A percentile compares a stretch with the other conserved stretches of the same genome.
Evolutionary conservation across 2,113 vertebrate genomes (phyloP).

Genomic region (Colius striatus): DNA sequence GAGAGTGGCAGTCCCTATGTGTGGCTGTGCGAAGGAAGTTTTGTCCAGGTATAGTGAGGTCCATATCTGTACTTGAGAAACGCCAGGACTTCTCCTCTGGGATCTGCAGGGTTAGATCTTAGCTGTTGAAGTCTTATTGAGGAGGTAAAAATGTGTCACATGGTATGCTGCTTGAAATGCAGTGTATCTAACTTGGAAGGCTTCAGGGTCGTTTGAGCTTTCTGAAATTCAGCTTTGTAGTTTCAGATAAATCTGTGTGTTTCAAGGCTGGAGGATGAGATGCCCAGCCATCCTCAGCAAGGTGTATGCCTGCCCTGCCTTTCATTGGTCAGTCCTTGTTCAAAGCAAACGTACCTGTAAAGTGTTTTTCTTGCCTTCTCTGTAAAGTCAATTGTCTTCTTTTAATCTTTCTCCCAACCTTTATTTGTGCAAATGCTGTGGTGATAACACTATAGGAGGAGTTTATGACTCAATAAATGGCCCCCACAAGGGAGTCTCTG

Average conservation of each 20-base stretch:
- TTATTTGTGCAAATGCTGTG: constrained; percentile 45
- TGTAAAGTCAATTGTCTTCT: not conserved
- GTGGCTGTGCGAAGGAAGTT: not conserved
- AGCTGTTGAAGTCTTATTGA: not conserved
- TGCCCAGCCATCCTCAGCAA: not conserved
- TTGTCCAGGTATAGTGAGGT: not conserved
- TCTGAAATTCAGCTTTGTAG: not conserved
- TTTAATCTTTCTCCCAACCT: not conserved
- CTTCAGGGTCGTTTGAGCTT: not conserved
- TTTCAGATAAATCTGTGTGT: constrained; percentile 2
- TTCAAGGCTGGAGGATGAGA: not conserved
- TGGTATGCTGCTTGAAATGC: not conserved
- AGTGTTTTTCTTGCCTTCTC: not conserved
- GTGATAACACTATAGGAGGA: constrained; percentile 45
- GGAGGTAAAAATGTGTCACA: not conserved
- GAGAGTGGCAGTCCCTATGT: not conserved
- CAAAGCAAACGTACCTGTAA: not conserved
- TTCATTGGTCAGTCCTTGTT: accelerated
- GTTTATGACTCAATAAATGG: constrained; percentile 68
- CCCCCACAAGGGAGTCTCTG: constrained; percentile 30
- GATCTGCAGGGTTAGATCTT: not conserved
- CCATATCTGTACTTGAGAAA: not conserved
- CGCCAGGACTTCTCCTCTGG: not conserved
- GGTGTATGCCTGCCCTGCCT: not conserved
- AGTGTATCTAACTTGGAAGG: not conserved